Percentiles rank a stretch among this genome's conserved stretches.
Evolutionary conservation across 2,113 vertebrate species (phyloP).

Genomic region (Irena cyanogastra): DNA sequence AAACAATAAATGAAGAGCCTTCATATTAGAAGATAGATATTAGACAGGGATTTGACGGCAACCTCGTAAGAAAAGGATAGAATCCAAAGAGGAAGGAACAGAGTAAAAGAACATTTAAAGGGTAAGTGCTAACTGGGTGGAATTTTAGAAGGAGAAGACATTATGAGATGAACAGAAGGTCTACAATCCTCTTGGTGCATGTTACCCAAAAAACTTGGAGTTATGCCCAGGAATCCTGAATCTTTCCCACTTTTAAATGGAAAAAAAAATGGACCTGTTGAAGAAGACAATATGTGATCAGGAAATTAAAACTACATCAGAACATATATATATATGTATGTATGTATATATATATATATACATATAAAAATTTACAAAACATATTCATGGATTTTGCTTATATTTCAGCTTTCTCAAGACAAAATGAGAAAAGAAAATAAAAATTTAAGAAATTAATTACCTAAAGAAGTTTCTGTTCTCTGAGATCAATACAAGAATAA

Average conservation of each 20-base stretch:
- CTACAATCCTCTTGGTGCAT: neutral
- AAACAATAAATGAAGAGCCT: neutral
- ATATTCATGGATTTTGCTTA: neutral
- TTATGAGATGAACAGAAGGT: conserved; percentile 7
- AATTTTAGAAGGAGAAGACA: neutral
- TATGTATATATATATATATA: neutral
- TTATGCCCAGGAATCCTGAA: neutral
- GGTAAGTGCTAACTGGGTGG: neutral
- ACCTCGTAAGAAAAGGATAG: neutral
- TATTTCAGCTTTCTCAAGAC: neutral
- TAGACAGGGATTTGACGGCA: neutral
- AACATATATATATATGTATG: neutral
- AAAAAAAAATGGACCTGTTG: neutral
- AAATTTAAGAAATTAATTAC: neutral
- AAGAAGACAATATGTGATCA: neutral
- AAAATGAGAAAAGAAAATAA: neutral
- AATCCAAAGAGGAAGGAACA: neutral
- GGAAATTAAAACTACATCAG: neutral
- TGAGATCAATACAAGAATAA: neutral
- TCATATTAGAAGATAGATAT: neutral
- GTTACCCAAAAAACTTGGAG: neutral
- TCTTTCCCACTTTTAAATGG: neutral
- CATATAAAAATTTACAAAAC: neutral
- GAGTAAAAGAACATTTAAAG: neutral
- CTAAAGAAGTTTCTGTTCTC: neutral